Percentiles rank a stretch among this genome's conserved stretches.
Evolutionary conservation across 2,888 invertebrate species (phyloP).

Genomic region (Heterodera filipjevi): DNA sequence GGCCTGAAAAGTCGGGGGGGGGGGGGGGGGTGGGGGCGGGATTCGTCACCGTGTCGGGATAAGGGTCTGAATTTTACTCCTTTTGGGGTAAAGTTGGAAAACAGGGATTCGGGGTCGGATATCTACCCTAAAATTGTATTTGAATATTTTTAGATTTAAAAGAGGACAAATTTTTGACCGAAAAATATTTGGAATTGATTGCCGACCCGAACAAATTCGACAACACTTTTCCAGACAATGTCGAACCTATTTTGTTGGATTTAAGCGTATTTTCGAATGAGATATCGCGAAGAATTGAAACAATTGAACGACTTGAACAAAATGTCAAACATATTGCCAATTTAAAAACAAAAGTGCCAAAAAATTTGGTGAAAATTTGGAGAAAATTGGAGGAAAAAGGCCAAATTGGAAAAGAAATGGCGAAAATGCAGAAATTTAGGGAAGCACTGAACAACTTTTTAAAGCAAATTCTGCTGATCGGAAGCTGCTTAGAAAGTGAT

Average conservation of each 20-base stretch:
- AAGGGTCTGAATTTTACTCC: no score
- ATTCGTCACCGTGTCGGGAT: no score
- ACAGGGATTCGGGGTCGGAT: no score
- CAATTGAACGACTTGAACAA: not conserved
- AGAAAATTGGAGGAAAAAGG: not conserved
- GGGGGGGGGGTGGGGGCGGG: no score
- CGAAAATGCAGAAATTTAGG: not conserved
- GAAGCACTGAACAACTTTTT: not conserved
- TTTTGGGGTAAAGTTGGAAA: no score
- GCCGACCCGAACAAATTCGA: not conserved
- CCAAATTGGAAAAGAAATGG: not conserved
- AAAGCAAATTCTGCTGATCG: not conserved
- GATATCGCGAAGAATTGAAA: not conserved
- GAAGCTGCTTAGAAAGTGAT: not conserved
- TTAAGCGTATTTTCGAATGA: not conserved
- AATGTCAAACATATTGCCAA: not conserved
- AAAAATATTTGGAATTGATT: conserved; percentile 2
- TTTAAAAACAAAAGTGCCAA: not conserved
- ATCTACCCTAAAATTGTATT: no score
- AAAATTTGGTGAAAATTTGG: not conserved
- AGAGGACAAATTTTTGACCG: not conserved
- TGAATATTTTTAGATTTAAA: not conserved
- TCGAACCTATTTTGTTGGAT: not conserved
- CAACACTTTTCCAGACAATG: not conserved
- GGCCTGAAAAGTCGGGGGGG: no score